These are phyloP conservation scores for Goniozus legneri DNA, from an alignment of 1,140 invertebrate genomes.

Conservation along the genomic window DNA sequence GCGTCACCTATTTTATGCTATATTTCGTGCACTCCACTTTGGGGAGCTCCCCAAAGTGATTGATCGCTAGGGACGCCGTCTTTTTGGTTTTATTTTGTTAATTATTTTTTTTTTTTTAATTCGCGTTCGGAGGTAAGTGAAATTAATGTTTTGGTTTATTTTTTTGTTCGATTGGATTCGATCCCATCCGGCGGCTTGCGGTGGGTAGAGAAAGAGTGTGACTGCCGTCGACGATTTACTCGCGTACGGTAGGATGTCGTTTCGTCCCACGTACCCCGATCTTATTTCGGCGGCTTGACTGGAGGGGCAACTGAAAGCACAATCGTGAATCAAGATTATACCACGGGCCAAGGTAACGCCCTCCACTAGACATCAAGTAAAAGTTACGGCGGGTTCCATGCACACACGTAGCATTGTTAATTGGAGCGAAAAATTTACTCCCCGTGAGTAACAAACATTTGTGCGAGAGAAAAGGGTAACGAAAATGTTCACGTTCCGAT, in stretches of 20 bases:
- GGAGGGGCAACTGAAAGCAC: constrained; percentile 36
- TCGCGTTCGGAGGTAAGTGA: not conserved
- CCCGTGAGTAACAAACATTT: too few relatives aligned
- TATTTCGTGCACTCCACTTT: not conserved
- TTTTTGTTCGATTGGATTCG: not conserved
- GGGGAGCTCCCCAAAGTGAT: not conserved
- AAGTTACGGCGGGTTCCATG: too few relatives aligned
- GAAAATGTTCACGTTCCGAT: too few relatives aligned
- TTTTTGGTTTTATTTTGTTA: constrained; percentile 1
- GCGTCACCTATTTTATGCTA: not conserved
- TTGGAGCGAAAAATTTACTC: too few relatives aligned
- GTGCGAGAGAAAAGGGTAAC: too few relatives aligned
- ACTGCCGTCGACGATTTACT: not conserved
- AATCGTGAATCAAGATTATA: too few relatives aligned
- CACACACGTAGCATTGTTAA: too few relatives aligned
- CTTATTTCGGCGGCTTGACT: constrained; percentile 29
- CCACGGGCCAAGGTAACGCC: too few relatives aligned
- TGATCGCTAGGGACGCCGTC: not conserved
- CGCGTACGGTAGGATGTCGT: constrained; percentile 12
- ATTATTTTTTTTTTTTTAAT: too few relatives aligned
- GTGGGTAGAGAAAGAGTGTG: not conserved
- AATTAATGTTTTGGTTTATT: not conserved
- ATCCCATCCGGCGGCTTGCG: constrained; percentile 5
- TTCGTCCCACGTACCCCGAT: constrained; percentile 18
- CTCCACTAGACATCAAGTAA: too few relatives aligned